Evolutionary conservation across 2,113 vertebrate genomes (phyloP).

Genomic region (Colossoma macropomum): DNA sequence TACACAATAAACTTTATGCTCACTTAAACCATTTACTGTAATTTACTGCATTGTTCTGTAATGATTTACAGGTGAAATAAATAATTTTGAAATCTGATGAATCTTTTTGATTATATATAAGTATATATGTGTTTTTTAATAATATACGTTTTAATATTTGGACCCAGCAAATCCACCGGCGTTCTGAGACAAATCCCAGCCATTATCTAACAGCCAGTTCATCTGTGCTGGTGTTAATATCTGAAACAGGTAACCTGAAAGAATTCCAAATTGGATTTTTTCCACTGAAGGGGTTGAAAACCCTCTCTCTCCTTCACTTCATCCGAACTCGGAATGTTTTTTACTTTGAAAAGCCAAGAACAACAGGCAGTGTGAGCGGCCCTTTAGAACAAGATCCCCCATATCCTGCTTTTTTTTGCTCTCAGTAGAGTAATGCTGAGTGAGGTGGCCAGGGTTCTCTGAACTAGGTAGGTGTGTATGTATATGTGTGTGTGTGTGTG

Average conservation of each 20-base stretch:
- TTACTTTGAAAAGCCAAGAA: constrained; percentile 44
- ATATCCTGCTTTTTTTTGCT: constrained; percentile 34
- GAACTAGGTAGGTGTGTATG: not conserved
- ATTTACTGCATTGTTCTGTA: too few species aligned
- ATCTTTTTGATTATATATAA: too few species aligned
- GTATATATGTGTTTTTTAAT: not conserved
- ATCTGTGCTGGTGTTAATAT: constrained; percentile 13
- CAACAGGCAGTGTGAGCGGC: constrained; percentile 25
- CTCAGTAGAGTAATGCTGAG: not conserved
- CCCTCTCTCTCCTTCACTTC: constrained; percentile 19
- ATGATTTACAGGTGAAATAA: too few species aligned
- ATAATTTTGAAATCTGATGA: too few species aligned
- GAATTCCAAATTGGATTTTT: not conserved
- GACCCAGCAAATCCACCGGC: not conserved
- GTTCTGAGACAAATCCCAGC: not conserved
- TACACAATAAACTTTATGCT: too few species aligned
- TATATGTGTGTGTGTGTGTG: not conserved
- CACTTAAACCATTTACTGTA: too few species aligned
- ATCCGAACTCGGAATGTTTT: constrained; percentile 41
- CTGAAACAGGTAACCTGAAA: constrained; percentile 2
- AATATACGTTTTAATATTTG: not conserved
- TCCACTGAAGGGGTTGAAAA: not conserved
- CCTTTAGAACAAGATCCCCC: constrained; percentile 45
- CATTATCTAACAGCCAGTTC: not conserved
- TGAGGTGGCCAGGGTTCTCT: constrained; percentile 3